Evolutionary conservation across 2,888 invertebrate species (phyloP).

Genomic region (Drosophila helvetica): DNA sequence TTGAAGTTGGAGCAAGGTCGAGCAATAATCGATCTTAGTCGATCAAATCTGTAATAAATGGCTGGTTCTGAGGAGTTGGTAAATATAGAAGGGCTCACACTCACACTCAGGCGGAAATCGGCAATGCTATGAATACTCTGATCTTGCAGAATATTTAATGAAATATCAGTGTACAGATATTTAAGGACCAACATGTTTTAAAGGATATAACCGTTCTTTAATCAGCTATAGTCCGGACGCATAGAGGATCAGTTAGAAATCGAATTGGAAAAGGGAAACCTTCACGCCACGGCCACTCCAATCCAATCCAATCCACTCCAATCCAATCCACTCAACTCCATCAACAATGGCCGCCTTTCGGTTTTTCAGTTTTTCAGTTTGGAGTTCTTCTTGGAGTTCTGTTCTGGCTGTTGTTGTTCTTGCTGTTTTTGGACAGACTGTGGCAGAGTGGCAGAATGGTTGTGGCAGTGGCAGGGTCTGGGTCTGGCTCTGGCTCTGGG

Average conservation of each 20-base stretch:
- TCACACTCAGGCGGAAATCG: too few species aligned
- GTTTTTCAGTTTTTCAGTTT: too few species aligned
- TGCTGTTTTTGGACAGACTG: conserved; percentile 7
- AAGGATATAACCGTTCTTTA: conserved; percentile 12
- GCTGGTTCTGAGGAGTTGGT: too few species aligned
- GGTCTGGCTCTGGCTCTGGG: background rate
- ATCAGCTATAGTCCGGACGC: conserved; percentile 32
- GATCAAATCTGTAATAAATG: conserved; percentile 4
- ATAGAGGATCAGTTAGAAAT: conserved; percentile 27
- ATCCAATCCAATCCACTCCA: background rate
- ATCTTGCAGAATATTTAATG: too few species aligned
- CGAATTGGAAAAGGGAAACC: conserved; percentile 40
- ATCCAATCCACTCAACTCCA: background rate
- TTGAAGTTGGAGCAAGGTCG: background rate
- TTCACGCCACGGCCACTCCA: too few species aligned
- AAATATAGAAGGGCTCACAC: too few species aligned
- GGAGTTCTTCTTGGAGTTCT: conserved; percentile 33
- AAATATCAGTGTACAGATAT: background rate
- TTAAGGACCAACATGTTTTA: background rate
- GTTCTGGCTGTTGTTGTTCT: conserved; percentile 1
- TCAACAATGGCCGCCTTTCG: conserved; percentile 40
- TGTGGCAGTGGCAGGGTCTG: conserved; percentile 1
- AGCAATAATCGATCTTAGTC: background rate
- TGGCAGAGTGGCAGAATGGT: conserved; percentile 1
- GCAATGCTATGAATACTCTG: too few species aligned